Base-by-base conservation (phyloP, 2,797 vertebrate genomes). In the Crenuchus spilurus region DNA sequence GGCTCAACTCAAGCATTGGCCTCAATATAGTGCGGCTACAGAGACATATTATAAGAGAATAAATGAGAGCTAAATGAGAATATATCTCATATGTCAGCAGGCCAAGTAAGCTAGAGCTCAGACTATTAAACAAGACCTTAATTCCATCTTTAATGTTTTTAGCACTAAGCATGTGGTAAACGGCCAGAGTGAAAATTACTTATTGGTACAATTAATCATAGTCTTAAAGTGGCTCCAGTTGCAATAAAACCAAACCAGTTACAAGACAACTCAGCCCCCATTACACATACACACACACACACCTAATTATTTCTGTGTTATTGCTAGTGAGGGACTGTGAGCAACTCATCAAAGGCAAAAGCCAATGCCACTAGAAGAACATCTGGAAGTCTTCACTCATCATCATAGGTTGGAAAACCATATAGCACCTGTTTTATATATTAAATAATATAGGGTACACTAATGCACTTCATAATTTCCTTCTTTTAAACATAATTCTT, bases 331-430 rank as follows among this genome's bases (percentile, higher is more conserved):
- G 54, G 39, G 62, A 49, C 71, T 49, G 37, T 26, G 65, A 73
- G 70, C 72, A 72, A 69, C 71, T 75, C 78, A 80, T 82, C 78
- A 80, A 78, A 78, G 67, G 69, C 76, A 28, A 72, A 77, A 28
- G 48, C 39, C 42, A 75, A 72, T 66, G 82, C 46, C 79, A 79
- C 71, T 66, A 62, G 24, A 20, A 65, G 66, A 78, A 78, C 81
- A 83, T 83, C 76, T 80, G 81, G 81, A 83, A 80, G 71, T 69
- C 81, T 72, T 83, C 81, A 80, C 76, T 83, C 79, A 74, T 72
- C 72, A 75, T 74, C 78, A 80, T 75, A 75, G 69, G 72, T 64
- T 70, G 72, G 60, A 83, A 80, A 74, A 74, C 52, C 79, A 63
- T 71, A 52, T 55, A 77, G 63, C 66, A 77, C 78, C 76, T 83